Evolutionary conservation across 2,888 invertebrate species (phyloP).

Genomic region (Acleris sparsana): DNA sequence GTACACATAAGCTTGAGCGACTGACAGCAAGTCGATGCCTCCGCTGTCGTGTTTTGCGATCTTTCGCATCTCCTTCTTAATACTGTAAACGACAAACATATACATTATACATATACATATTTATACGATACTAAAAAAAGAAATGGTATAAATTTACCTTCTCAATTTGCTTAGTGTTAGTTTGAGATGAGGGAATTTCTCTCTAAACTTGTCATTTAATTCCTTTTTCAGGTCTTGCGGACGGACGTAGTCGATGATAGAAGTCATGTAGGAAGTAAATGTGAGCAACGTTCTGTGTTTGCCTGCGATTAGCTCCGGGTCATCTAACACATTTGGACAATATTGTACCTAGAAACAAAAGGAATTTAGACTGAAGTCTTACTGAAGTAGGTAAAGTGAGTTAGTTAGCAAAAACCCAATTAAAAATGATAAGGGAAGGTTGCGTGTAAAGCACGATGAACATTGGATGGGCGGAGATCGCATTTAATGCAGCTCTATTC

Average conservation of each 20-base stretch:
- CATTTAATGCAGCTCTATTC: too few relatives aligned
- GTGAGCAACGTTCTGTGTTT: constrained; percentile 94
- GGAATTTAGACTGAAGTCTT: too few relatives aligned
- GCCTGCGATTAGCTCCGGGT: constrained; percentile 95
- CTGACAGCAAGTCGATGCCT: constrained; percentile 92
- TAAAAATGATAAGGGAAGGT: too few relatives aligned
- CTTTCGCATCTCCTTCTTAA: constrained; percentile 97
- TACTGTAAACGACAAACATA: constrained; percentile 80
- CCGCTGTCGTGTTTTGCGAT: constrained; percentile 93
- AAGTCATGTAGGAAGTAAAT: constrained; percentile 96
- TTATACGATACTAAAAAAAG: too few relatives aligned
- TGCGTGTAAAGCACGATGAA: too few relatives aligned
- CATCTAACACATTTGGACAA: constrained; percentile 95
- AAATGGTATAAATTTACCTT: constrained; percentile 84
- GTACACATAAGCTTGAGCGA: constrained; percentile 99
- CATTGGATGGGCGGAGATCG: too few relatives aligned
- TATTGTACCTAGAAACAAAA: constrained; percentile 82
- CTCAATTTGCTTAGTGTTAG: constrained; percentile 97
- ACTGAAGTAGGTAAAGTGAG: too few relatives aligned
- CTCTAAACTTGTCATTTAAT: constrained; percentile 97
- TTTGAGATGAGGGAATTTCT: constrained; percentile 97
- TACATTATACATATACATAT: too few relatives aligned
- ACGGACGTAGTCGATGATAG: constrained; percentile 97
- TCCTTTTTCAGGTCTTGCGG: constrained; percentile 98
- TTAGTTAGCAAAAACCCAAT: too few relatives aligned